A percentile compares a stretch with the other conserved stretches of the same genome.
These are phyloP conservation scores for Pampusana beccarii DNA, from an alignment of 2,113 vertebrate species.

Conservation along the genomic window DNA sequence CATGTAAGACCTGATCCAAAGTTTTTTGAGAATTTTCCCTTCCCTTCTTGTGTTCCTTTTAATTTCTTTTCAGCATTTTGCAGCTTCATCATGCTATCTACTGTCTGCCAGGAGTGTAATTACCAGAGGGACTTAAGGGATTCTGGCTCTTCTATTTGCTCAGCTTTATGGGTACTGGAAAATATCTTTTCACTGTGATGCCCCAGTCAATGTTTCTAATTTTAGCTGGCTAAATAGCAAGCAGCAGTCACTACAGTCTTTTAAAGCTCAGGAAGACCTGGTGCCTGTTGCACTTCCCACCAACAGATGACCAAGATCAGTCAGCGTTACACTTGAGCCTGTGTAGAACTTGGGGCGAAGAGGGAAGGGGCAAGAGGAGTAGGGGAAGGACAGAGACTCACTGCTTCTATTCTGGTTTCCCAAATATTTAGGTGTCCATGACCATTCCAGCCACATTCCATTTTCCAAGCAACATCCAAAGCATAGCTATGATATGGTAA, in stretches of 20 bases:
- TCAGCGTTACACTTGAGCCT: neutral
- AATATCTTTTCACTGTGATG: conserved; percentile 5
- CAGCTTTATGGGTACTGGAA: neutral
- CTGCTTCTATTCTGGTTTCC: neutral
- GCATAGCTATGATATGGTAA: neutral
- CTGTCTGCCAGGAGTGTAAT: conserved; percentile 8
- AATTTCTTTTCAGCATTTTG: neutral
- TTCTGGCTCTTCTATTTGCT: neutral
- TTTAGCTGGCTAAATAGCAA: neutral
- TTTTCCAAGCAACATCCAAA: neutral
- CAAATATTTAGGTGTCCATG: neutral
- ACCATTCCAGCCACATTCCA: neutral
- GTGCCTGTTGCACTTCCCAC: neutral
- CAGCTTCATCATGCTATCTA: neutral
- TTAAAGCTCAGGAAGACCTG: neutral
- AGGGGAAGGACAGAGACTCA: neutral
- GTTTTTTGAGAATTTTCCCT: neutral
- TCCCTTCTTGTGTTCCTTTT: neutral
- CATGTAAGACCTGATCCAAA: neutral
- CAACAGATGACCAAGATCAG: neutral
- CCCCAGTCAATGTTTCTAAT: neutral
- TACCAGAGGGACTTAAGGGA: neutral
- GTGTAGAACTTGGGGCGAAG: neutral
- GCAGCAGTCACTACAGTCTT: neutral
- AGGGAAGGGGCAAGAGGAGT: neutral